A percentile compares a stretch with the other conserved stretches of the same genome.
Evolutionary conservation across 2,113 vertebrate genomes (phyloP).

Genomic region (Oryzias woworae): DNA sequence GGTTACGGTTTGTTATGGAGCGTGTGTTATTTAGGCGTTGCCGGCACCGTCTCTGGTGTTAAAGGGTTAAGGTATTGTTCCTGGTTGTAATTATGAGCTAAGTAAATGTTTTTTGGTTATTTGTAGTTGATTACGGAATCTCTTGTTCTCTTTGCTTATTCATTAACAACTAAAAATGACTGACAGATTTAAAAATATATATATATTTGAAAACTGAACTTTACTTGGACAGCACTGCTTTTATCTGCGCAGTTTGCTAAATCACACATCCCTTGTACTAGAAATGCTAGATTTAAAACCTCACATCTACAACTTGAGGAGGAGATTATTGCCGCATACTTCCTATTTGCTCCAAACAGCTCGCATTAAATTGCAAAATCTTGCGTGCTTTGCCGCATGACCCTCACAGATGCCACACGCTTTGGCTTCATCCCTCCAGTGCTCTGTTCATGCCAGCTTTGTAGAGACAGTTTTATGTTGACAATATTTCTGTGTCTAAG

Average conservation of each 20-base stretch:
- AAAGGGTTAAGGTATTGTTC: no score
- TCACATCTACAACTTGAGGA: neutral
- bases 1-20: no score
- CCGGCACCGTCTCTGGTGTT: no score
- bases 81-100: no score
- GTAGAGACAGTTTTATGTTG: conserved; percentile 22
- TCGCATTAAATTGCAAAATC: neutral
- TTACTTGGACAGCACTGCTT: neutral
- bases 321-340: neutral
- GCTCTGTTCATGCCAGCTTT: conserved; percentile 20
- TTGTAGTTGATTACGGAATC: no score
- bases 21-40: no score
- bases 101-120: no score
- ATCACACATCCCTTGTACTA: neutral
- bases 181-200: neutral
- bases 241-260: neutral
- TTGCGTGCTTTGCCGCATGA: conserved; percentile 1
- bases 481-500: conserved; percentile 48
- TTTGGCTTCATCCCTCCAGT: neutral
- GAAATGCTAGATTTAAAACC: neutral
- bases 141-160: no score
- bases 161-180: no score
- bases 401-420: conserved; percentile 6
- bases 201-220: neutral
- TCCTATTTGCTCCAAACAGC: neutral